Evolutionary conservation across 1,140 invertebrate genomes (phyloP).

Genomic region (Wiebesia pumilae): DNA sequence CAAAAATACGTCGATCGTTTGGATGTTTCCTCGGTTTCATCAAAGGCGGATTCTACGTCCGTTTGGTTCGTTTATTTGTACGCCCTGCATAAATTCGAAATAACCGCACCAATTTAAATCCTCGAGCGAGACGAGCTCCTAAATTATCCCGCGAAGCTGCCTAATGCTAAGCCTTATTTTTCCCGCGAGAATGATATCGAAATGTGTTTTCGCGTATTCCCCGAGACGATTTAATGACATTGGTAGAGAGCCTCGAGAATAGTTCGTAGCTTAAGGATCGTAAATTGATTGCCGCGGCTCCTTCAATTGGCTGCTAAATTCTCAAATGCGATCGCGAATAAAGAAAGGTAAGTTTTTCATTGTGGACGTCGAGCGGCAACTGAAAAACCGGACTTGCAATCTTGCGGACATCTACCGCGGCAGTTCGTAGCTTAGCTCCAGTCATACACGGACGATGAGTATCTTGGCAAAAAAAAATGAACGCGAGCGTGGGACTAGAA

Average conservation of each 20-base stretch:
- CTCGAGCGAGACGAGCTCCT: background rate
- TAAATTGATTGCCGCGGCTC: too few species aligned
- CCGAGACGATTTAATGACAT: too few species aligned
- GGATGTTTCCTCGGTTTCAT: background rate
- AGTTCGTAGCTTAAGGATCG: too few species aligned
- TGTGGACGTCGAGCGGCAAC: background rate
- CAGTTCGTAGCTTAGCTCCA: too few species aligned
- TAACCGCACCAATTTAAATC: background rate
- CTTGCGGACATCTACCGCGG: too few species aligned
- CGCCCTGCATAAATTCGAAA: background rate
- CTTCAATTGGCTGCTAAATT: background rate
- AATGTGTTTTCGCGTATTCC: too few species aligned
- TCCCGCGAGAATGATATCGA: too few species aligned
- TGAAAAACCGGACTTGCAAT: background rate
- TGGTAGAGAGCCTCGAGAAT: too few species aligned
- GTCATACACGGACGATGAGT: background rate
- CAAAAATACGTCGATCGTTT: background rate
- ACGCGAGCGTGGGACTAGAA: background rate
- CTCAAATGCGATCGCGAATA: background rate
- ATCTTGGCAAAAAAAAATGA: background rate
- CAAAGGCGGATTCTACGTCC: background rate
- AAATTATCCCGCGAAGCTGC: background rate
- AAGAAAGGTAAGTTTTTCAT: background rate
- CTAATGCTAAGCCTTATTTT: too few species aligned
- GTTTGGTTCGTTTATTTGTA: background rate